Percentiles rank a stretch among this genome's conserved stretches.
These are phyloP conservation scores for Saturnia pavonia DNA, from an alignment of 2,888 invertebrate genomes.

Conservation along the genomic window DNA sequence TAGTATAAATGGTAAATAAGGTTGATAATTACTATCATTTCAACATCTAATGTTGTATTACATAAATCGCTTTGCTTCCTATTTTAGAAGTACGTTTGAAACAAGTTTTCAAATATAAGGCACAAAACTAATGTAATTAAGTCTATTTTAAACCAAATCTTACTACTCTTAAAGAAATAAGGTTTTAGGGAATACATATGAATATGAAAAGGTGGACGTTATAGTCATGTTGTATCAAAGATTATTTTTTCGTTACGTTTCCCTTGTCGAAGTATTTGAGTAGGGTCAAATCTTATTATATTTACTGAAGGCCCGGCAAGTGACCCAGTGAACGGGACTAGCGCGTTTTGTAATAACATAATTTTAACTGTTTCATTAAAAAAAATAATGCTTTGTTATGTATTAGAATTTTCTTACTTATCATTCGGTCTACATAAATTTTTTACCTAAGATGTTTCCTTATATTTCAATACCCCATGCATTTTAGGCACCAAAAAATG, in stretches of 20 bases:
- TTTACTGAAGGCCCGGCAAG: background rate
- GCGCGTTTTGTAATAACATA: background rate
- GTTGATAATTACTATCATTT: too few species aligned
- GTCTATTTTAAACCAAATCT: background rate
- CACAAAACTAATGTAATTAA: background rate
- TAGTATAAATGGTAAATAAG: too few species aligned
- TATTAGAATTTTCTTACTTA: background rate
- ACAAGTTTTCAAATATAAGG: background rate
- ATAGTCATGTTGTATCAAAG: background rate
- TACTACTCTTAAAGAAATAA: background rate
- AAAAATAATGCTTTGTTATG: background rate
- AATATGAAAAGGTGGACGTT: background rate
- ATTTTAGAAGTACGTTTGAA: background rate
- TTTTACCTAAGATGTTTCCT: too few species aligned
- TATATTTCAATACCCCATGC: too few species aligned
- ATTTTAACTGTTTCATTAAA: background rate
- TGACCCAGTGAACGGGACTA: background rate
- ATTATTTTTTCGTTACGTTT: conserved; percentile 16
- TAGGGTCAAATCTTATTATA: conserved; percentile 45
- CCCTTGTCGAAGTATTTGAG: conserved; percentile 44
- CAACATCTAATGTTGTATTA: too few species aligned
- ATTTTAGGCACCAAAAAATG: too few species aligned
- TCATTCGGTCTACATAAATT: background rate
- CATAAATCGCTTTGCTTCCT: too few species aligned
- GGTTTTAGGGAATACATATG: background rate